Base-by-base conservation (phyloP, 2,888 invertebrate genomes). In the Parochlus steinenii region DNA sequence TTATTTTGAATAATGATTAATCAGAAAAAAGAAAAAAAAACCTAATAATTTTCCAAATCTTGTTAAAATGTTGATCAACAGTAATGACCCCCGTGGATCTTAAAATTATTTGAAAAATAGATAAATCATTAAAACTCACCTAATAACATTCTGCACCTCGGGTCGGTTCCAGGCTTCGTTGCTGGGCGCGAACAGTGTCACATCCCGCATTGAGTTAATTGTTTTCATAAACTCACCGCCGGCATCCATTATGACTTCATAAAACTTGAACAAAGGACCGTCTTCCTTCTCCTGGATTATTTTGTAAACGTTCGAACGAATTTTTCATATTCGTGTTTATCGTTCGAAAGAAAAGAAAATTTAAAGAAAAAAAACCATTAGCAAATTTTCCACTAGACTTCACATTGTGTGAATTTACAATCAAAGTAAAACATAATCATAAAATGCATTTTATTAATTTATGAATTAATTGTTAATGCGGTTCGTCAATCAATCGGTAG, bases 161-260 rank as follows among this genome's bases (percentile, higher is more conserved):
- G 73, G 67, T 44, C 75, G 73, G 31, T 71, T 69, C 74, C 86
- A 80, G 10, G 89, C 89, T 41, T 77, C 77, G 52, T 90, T 89
- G 48, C 82, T 83, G 1, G 90, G 90, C 3, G 86, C 87, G 54
- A 90, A 82, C 38, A 90, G 65, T 3, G 90, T 90, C 16, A 86
- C 67, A 45, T 81, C 77, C 38, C 71, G 71, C 42, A 73, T 69
- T 39, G 67, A 60, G 38, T 69, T 75, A 20, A 86, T 69, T 43
- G 71, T 74, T 41, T 68, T 68, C 52, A 81, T 65, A 50, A 83
- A 81, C 43, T 77, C 74, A 38, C 73, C 70, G 5, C 79, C 83
- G 39, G 71, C 66, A 48, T 82, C 77, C 59, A 74, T 69, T 41
- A 89, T 79, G 35, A 77, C 75, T 52, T 80, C 74, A 55, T 79